Percentiles rank a stretch among this genome's conserved stretches.
Conservation (phyloP, 2,797 vertebrate genomes). For the Hydrolagus colliei region DNA sequence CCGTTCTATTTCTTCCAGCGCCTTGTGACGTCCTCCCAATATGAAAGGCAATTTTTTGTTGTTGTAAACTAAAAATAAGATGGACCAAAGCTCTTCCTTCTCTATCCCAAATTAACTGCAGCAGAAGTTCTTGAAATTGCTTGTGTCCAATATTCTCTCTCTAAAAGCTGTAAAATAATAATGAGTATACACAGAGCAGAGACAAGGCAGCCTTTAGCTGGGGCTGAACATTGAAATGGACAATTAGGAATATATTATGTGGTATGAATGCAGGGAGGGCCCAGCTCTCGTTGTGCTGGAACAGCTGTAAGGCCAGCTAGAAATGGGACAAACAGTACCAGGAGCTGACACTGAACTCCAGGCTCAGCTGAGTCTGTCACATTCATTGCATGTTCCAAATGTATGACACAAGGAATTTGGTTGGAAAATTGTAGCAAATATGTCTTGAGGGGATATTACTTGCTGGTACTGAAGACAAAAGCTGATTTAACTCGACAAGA, state of each 20-base stretch:
- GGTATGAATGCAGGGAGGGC: too few relatives aligned
- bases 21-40: too few relatives aligned
- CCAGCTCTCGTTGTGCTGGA: too few relatives aligned
- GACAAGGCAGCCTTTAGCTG: neutral
- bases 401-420: neutral
- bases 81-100: too few relatives aligned
- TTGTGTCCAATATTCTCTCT: neutral
- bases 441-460: neutral
- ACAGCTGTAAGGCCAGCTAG: too few relatives aligned
- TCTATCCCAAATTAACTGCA: neutral
- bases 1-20: too few relatives aligned
- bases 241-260: neutral
- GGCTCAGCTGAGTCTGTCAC: neutral
- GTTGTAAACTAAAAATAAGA: too few relatives aligned
- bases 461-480: too few relatives aligned
- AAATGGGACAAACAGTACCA: neutral
- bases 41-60: too few relatives aligned
- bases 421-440: neutral
- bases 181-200: neutral
- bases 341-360: neutral
- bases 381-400: neutral
- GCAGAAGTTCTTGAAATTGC: neutral
- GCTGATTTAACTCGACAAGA: neutral
- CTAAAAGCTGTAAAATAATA: neutral
- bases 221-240: neutral